These are phyloP conservation scores for Mycetomoellerius zeteki DNA, from an alignment of 1,140 invertebrate genomes.

Conservation along the genomic window DNA sequence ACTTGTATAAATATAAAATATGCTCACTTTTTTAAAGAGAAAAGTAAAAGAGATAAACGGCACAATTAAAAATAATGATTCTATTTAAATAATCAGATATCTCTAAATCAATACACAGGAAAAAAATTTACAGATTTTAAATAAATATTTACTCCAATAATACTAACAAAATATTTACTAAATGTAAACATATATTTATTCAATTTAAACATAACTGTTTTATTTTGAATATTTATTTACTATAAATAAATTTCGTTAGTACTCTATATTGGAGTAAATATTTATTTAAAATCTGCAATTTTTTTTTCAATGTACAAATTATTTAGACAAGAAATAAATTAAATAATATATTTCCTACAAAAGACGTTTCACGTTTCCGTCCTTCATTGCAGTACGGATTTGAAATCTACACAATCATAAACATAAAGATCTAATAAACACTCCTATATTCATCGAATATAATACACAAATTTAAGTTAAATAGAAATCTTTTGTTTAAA, in stretches of 20 bases:
- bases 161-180: too few relatives aligned
- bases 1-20: constrained; percentile 15
- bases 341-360: constrained; percentile 3
- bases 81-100: not conserved
- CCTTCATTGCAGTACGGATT: not conserved
- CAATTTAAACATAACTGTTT: too few relatives aligned
- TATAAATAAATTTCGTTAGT: too few relatives aligned
- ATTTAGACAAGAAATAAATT: not conserved
- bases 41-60: not conserved
- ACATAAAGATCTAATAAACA: not conserved
- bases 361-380: not conserved
- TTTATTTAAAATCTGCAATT: too few relatives aligned
- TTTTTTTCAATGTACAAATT: too few relatives aligned
- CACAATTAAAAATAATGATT: not conserved
- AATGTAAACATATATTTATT: too few relatives aligned
- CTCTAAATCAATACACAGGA: not conserved
- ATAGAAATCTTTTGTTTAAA: not conserved
- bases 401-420: not conserved
- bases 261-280: too few relatives aligned
- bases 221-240: too few relatives aligned
- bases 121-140: too few relatives aligned
- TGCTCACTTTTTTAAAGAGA: not conserved
- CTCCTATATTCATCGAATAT: not conserved
- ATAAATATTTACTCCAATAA: too few relatives aligned
- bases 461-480: not conserved